Evolutionary conservation across 2,113 vertebrate genomes (phyloP).

Genomic region (Laticauda laticaudata): DNA sequence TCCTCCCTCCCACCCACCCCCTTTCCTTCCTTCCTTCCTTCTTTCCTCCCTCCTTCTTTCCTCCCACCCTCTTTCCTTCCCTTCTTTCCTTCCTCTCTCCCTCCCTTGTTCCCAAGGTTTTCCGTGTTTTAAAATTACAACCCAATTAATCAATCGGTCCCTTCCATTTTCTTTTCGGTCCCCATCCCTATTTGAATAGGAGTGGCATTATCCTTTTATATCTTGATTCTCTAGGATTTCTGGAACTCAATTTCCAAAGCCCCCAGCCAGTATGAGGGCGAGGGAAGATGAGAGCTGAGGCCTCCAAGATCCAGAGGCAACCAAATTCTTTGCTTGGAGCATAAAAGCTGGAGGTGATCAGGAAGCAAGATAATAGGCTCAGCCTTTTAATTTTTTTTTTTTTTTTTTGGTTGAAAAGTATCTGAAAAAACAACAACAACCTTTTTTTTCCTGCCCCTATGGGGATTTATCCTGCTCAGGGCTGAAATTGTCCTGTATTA

Average conservation of each 20-base stretch:
- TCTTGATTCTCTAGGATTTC: background rate
- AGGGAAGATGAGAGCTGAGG: background rate
- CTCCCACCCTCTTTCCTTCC: no score
- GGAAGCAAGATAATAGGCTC: background rate
- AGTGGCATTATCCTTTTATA: background rate
- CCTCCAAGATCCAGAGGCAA: background rate
- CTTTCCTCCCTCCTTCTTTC: accelerated
- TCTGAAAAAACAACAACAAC: background rate
- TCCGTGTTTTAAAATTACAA: background rate
- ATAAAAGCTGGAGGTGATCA: background rate
- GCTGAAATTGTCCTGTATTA: constrained; percentile 58
- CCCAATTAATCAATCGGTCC: background rate
- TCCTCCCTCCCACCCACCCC: no score
- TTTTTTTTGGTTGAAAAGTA: background rate
- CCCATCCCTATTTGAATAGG: background rate
- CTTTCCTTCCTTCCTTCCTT: no score
- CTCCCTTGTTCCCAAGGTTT: no score
- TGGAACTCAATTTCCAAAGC: background rate
- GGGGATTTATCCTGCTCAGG: constrained; percentile 11
- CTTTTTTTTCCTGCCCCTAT: background rate
- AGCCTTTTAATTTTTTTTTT: background rate
- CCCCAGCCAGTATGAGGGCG: background rate
- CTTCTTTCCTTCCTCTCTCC: no score
- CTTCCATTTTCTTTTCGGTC: background rate
- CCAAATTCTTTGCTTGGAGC: background rate